phyloP scores from a whole-genome alignment of 2,113 vertebrate species.

The Taxidea taxus region DNA sequence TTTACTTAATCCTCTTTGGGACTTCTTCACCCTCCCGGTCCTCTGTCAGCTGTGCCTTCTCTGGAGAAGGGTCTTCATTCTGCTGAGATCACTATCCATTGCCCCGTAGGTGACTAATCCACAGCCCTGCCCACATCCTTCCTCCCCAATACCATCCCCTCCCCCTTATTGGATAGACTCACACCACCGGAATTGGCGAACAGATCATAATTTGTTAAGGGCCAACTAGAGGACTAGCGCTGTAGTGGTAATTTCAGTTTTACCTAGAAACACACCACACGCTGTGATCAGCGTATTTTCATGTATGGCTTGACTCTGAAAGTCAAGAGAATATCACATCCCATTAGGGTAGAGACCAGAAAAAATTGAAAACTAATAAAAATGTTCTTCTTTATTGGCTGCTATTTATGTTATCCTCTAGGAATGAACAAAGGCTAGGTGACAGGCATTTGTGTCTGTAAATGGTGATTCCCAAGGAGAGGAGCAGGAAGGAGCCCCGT shows the following conservation, averaged over 20 bases:
- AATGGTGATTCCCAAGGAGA: not conserved
- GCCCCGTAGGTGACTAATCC: not conserved
- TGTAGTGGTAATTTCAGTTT: not conserved
- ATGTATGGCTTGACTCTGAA: not conserved
- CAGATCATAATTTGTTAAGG: not conserved
- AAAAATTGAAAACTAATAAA: not conserved
- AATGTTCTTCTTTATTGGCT: not conserved
- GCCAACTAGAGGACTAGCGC: fast-evolving
- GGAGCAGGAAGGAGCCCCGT: not conserved
- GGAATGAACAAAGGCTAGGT: not conserved
- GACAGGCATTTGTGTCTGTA: not conserved
- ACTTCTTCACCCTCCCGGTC: fast-evolving
- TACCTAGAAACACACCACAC: not conserved
- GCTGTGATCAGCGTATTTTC: not conserved
- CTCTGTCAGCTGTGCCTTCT: not conserved
- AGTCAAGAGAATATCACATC: too few species aligned
- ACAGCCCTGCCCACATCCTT: not conserved
- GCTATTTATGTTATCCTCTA: not conserved
- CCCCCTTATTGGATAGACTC: not conserved
- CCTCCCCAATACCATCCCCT: fast-evolving
- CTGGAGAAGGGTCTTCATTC: not conserved
- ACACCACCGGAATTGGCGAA: not conserved
- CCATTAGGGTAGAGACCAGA: not conserved
- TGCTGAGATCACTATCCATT: not conserved
- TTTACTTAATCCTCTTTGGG: not conserved